These are phyloP conservation scores for Conomelus anceps DNA, from an alignment of 2,888 invertebrate genomes.

Conservation along the genomic window DNA sequence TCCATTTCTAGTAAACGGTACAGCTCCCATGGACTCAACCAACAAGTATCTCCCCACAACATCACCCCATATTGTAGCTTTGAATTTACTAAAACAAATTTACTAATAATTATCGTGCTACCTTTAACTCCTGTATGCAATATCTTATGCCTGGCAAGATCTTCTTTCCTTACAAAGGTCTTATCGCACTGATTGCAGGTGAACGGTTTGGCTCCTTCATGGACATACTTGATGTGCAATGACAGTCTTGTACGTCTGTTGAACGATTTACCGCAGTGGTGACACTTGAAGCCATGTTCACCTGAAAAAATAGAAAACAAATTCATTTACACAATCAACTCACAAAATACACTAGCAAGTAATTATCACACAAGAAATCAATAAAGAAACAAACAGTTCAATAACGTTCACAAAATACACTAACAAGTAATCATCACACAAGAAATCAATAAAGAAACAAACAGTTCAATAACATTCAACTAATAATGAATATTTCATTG, in stretches of 20 bases:
- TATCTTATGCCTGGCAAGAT: conserved; percentile 51
- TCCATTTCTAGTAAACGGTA: too few species aligned
- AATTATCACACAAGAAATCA: too few species aligned
- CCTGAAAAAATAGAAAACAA: conserved; percentile 36
- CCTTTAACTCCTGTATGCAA: conserved; percentile 55
- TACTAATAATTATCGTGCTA: conserved; percentile 36
- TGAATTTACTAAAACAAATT: neutral
- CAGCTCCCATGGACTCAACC: too few species aligned
- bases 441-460: too few species aligned
- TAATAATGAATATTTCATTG: too few species aligned
- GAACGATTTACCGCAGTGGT: conserved; percentile 49
- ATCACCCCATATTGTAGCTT: too few species aligned
- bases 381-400: too few species aligned
- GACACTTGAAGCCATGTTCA: conserved; percentile 60
- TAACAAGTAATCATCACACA: too few species aligned
- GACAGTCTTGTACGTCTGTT: conserved; percentile 45
- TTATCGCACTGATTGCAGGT: conserved; percentile 52
- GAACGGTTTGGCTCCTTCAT: conserved; percentile 55
- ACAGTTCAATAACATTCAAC: too few species aligned
- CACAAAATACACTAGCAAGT: too few species aligned
- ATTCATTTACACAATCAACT: neutral
- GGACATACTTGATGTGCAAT: conserved; percentile 54
- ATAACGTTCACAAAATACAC: too few species aligned
- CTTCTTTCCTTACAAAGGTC: conserved; percentile 55
- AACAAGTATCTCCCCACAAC: too few species aligned